Evolutionary conservation across 2,888 invertebrate species (phyloP), one percentile per base, ranked within the genome.

Genomic region (Quadroppia sp.): DNA sequence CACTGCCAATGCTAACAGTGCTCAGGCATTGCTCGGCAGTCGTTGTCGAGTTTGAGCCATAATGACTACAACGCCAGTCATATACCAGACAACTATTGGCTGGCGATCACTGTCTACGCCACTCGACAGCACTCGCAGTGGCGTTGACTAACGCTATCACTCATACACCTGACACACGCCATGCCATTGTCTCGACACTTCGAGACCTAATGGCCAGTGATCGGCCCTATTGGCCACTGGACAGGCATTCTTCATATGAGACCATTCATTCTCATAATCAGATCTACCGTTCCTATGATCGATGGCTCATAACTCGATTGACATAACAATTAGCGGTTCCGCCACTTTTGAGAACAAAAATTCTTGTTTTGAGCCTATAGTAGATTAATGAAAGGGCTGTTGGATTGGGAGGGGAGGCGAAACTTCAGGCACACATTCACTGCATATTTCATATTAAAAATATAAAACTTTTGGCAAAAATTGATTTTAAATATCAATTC

Each of bases 61-160:
- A 23, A 30, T n/a, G n/a, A 67, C 67, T 67, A n/a, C 67, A 67
- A 30, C 32, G 59, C 30, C 59, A 59, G 59, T 30, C 53, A 23
- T 23, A 7, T 59, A 23, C 36, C 42, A 67, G 20, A 40, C 40
- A 40, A 67, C 23, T 17, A 67, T 67, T 67, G 67, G 67, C 36
- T 67, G 23, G 23, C 20, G 42, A n/a, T 7, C 36, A 1, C 36
- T 17, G 40, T 67, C 40, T 67, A 67, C 67, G 67, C 67, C 67
- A 67, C 67, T 67, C 40, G 23, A 67, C 36, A n/a, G n/a, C 23
- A n/a, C 32, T n/a, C 23, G 30, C 40, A 67, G 67, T 67, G 67
- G 67, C 67, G 67, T 67, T 32, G 9, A 36, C 36, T 36, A 36
- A 36, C 9, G 36, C 9, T 36, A 36, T 7, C 36, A 4, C 36